Base-by-base conservation (phyloP, 2,888 invertebrate genomes). In the Agrochola lychnidis region DNA sequence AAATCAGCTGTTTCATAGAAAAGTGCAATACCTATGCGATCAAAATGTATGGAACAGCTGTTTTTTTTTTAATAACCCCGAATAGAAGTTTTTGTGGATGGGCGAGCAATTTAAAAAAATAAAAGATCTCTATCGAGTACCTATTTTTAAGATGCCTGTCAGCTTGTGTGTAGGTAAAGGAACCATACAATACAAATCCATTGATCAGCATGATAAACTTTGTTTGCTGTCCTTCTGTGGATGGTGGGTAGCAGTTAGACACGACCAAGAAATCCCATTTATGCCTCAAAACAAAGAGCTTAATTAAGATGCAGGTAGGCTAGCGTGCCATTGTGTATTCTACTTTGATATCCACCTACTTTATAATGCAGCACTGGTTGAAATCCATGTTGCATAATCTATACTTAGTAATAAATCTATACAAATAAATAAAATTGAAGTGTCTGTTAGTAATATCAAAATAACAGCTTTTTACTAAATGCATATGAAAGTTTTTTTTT, bases 301-400 rank as follows among this genome's bases (percentile, higher is more conserved):
- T 0, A 53, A 25, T 25, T 53, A 16, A 40, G 25, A 42, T 12
- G 16, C 10, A 42, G 53, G 0, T 5, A 30, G 16, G 73, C 30
- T 36, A 48, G 25, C 75, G 73, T 74, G 25, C 0, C 12, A 40
- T 12, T 36, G 14, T 22, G 12, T 78, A 66, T 69, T 57, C 40
- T 19, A n/a, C 9, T 12, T 14, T 70, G 48, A 51, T 59, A 30
- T 42, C 16, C 25, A 68, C 19, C 4, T 79, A 66, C 16, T 36
- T 36, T 53, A 59, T 9, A 76, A 79, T 51, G 59, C 48, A 40
- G 51, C 51, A 30, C 30, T 30, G 57, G 51, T 79, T 70, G 36
- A 48, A 57, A 57, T 48, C 40, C 48, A 51, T 48, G n/a, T 70
- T 76, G 40, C 22, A 42, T 30, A 48, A 14, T 57, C 5, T 56